Percentiles rank a stretch among this genome's conserved stretches.
phyloP scores from a whole-genome alignment of 2,888 invertebrate species.

The Campoplex capitator region DNA sequence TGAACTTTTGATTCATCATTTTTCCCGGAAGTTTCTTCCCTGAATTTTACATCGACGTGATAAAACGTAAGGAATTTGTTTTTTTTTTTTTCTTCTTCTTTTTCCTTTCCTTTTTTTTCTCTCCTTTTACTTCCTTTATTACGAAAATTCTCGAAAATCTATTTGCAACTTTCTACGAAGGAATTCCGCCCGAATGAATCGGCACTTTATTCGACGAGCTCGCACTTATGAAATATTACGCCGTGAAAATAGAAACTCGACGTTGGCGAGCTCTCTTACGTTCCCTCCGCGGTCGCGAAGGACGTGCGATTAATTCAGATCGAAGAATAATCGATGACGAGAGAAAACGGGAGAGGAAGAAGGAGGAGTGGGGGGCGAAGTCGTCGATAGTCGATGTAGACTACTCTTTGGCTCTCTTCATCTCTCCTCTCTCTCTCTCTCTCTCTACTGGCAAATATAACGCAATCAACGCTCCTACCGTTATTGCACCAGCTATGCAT shows the following conservation, averaged over 20 bases:
- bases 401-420: conserved; percentile 2
- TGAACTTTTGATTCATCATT: conserved; percentile 4
- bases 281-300: conserved; percentile 26
- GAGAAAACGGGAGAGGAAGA: conserved; percentile 28
- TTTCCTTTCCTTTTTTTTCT: no score
- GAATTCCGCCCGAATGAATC: conserved; percentile 36
- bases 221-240: conserved; percentile 42
- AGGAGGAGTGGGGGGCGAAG: not conserved
- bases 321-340: conserved; percentile 52
- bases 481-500: conserved; percentile 39
- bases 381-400: conserved; percentile 15
- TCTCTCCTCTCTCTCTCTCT: no score
- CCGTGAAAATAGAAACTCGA: conserved; percentile 50
- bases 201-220: conserved; percentile 34
- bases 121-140: not conserved
- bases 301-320: conserved; percentile 52
- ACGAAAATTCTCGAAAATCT: conserved; percentile 10
- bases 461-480: conserved; percentile 57
- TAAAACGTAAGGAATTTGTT: not conserved
- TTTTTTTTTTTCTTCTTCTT: no score
- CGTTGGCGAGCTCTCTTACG: not conserved
- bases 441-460: conserved; percentile 51
- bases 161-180: conserved; percentile 29
- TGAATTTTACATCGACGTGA: not conserved
- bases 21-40: not conserved